These are phyloP conservation scores for Patiria pectinifera DNA, from an alignment of 53 echinoderm and acorn worm species.

Conservation along the genomic window DNA sequence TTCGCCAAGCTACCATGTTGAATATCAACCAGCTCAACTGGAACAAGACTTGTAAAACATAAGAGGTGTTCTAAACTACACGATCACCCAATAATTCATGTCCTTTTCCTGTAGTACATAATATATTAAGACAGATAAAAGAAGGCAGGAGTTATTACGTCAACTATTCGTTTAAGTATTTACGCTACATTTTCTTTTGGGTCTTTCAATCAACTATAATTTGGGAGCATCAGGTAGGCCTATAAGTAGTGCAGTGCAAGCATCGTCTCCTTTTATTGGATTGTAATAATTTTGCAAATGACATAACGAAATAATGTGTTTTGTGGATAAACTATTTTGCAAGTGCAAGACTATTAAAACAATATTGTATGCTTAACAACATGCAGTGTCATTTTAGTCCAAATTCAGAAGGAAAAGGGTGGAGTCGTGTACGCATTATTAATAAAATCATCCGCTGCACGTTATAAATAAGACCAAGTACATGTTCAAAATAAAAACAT, in stretches of 20 bases:
- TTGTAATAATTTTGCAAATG: conserved; percentile 4
- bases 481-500: no score
- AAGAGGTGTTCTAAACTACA: no score
- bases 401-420: background rate
- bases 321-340: conserved; percentile 63
- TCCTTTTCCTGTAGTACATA: no score
- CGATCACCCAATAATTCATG: no score
- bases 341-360: conserved; percentile 59
- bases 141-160: no score
- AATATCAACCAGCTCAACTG: no score
- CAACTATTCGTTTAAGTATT: background rate
- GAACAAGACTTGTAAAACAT: no score
- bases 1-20: no score
- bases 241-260: background rate
- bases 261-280: background rate
- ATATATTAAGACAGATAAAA: no score
- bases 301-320: conserved; percentile 25
- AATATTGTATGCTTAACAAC: conserved; percentile 48
- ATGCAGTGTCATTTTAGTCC: background rate
- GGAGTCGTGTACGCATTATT: no score
- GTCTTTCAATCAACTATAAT: background rate
- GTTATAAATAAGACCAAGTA: no score
- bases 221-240: background rate
- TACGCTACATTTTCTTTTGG: conserved; percentile 1
- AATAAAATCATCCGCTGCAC: no score